Evolutionary conservation across 2,113 vertebrate genomes (phyloP).

Genomic region (Corydoras maculifer): DNA sequence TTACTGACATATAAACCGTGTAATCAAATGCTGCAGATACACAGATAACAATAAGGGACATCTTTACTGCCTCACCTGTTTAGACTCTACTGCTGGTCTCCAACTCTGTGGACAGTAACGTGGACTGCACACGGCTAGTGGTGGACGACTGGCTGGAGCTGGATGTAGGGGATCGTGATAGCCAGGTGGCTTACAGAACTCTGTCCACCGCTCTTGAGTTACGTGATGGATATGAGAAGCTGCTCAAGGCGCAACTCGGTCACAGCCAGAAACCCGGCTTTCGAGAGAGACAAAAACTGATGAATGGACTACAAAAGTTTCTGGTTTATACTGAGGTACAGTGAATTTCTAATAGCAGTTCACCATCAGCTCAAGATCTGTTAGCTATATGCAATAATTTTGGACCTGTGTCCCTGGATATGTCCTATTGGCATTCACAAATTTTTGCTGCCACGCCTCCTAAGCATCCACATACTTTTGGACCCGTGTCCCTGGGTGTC

Average conservation of each 20-base stretch:
- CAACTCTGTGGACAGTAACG: constrained; percentile 76
- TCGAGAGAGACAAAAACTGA: constrained; percentile 58
- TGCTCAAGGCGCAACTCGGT: constrained; percentile 68
- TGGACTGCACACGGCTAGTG: constrained; percentile 77
- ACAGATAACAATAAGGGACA: too few species aligned
- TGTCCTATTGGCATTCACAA: too few species aligned
- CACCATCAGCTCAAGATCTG: too few species aligned
- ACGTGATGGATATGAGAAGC: constrained; percentile 69
- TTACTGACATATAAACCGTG: too few species aligned
- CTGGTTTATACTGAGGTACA: constrained; percentile 69
- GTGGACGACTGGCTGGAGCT: constrained; percentile 84
- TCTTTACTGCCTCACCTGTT: not conserved
- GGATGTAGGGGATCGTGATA: constrained; percentile 51
- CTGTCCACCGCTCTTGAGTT: constrained; percentile 68
- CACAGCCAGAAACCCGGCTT: constrained; percentile 21
- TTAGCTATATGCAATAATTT: too few species aligned
- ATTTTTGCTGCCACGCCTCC: too few species aligned
- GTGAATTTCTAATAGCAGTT: not conserved
- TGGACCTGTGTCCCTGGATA: too few species aligned
- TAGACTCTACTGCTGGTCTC: constrained; percentile 80
- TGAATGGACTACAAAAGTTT: constrained; percentile 69
- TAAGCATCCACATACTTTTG: too few species aligned
- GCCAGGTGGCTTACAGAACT: constrained; percentile 53
- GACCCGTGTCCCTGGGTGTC: too few species aligned
- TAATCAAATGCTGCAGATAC: too few species aligned